Evolutionary conservation across 1,140 invertebrate species (phyloP).

Genomic region (Chymomyza costata): DNA sequence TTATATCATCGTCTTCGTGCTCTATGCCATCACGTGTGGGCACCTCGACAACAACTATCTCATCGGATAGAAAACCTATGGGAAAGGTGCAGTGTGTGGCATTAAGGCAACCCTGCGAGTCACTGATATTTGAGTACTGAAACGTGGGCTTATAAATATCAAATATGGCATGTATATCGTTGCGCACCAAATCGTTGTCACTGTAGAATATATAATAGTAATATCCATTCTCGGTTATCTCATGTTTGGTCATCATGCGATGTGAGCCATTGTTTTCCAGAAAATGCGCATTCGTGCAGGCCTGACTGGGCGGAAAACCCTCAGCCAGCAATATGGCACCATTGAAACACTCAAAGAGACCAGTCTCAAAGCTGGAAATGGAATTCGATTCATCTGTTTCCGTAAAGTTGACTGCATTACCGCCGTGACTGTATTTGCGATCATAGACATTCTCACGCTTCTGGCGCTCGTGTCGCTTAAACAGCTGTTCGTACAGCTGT

Average conservation of each 20-base stretch:
- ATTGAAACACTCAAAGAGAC: constrained; percentile 83
- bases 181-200: constrained; percentile 86
- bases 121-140: constrained; percentile 83
- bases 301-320: constrained; percentile 80
- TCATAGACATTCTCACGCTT: constrained; percentile 81
- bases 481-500: constrained; percentile 57
- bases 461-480: constrained; percentile 54
- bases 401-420: constrained; percentile 80
- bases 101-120: constrained; percentile 82
- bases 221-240: constrained; percentile 84
- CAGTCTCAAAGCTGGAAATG: constrained; percentile 86
- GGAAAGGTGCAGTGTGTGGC: constrained; percentile 84
- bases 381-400: constrained; percentile 79
- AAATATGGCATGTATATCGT: constrained; percentile 88
- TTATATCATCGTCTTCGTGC: constrained; percentile 83
- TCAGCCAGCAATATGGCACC: constrained; percentile 83
- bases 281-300: constrained; percentile 81
- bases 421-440: constrained; percentile 84
- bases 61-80: constrained; percentile 82
- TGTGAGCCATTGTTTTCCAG: constrained; percentile 79
- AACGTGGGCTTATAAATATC: constrained; percentile 89
- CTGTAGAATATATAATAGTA: constrained; percentile 93
- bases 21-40: constrained; percentile 87
- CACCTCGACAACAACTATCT: constrained; percentile 87
- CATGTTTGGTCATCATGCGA: constrained; percentile 81